Evolutionary conservation across 2,888 invertebrate genomes (phyloP).

Genomic region (Dioctria linearis): DNA sequence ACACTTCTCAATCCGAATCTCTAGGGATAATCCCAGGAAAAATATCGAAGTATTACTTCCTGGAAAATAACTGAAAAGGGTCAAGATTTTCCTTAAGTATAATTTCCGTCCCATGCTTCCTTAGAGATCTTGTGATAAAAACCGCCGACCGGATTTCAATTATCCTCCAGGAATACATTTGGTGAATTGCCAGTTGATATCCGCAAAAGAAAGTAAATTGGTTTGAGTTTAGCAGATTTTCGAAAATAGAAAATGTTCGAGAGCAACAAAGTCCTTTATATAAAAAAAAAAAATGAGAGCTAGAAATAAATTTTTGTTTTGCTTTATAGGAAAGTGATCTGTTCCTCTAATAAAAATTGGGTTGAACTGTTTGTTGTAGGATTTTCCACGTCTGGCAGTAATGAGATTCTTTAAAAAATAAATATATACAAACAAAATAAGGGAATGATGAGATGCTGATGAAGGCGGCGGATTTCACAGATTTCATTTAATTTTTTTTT

Average conservation of each 20-base stretch:
- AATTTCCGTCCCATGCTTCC: neutral
- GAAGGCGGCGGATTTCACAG: too few relatives aligned
- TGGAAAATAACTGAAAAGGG: conserved; percentile 26
- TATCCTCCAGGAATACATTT: conserved; percentile 24
- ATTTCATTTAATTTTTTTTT: too few relatives aligned
- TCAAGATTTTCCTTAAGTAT: conserved; percentile 29
- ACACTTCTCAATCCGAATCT: neutral
- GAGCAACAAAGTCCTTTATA: neutral
- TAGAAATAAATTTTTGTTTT: too few relatives aligned
- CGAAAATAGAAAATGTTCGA: neutral
- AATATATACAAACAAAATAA: too few relatives aligned
- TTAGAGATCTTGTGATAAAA: conserved; percentile 21
- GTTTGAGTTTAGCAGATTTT: neutral
- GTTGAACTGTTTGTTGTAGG: too few relatives aligned
- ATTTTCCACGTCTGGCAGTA: too few relatives aligned
- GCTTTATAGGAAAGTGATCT: conserved; percentile 22
- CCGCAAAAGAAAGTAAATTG: neutral
- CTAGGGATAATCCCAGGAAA: conserved; percentile 23
- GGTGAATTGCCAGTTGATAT: conserved; percentile 25
- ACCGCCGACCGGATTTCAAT: conserved; percentile 35
- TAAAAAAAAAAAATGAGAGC: too few relatives aligned
- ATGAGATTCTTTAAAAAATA: neutral
- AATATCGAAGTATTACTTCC: conserved; percentile 4
- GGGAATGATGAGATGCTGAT: too few relatives aligned
- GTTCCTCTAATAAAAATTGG: neutral